Base-by-base conservation (phyloP, 2,888 invertebrate genomes). In the Scelioninae gen. 2 region DNA sequence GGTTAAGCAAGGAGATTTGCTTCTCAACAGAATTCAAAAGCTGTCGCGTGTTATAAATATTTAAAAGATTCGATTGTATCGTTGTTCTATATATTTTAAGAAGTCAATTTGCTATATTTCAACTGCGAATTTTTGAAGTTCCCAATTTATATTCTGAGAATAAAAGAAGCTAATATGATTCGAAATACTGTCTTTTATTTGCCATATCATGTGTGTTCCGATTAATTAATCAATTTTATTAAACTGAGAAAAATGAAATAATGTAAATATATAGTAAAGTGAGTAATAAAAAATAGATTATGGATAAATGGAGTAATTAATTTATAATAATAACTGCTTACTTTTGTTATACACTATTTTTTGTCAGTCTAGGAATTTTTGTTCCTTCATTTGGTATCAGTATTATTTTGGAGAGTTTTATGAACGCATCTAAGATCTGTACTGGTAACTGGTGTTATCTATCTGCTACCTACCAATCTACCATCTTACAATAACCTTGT, bases 21-120 rank as follows among this genome's bases (percentile, higher is more conserved):
- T 99, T 7, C 91, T 99, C 73, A 99, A 98, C 87, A 92, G 99
- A 83, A 96, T 99, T 80, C 99, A 99, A 88, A 99, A 99, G 87
- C 90, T 99, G 69, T 98, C 98, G 79, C 92, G 98, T 85, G 98
- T 99, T 80, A 99, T 99, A 87, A 99, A 99, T 89, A 98, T 98
- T 89, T 96, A 92, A 90, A 48, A 46, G 9, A 15, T 19, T 50
- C 2, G 2, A 50, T 50, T n/a, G 2, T 50, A 50, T 50, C 18
- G 10, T 50, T 33, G 13, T 25, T 39, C 5, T 10, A 9, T 28
- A 10, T 11, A 22, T 31, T 41, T 22, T 5, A 19, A 58, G 19
- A n/a, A 55, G 28, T 19, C 31, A 45, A 16, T 43, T 67, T 50
- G 16, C 48, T 41, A 41, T 67, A 50, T 41, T 50, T 57, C 4